Evolutionary conservation across 2,113 vertebrate species (phyloP), one percentile per base, ranked within the genome.

Genomic region (Pedionomus torquatus): DNA sequence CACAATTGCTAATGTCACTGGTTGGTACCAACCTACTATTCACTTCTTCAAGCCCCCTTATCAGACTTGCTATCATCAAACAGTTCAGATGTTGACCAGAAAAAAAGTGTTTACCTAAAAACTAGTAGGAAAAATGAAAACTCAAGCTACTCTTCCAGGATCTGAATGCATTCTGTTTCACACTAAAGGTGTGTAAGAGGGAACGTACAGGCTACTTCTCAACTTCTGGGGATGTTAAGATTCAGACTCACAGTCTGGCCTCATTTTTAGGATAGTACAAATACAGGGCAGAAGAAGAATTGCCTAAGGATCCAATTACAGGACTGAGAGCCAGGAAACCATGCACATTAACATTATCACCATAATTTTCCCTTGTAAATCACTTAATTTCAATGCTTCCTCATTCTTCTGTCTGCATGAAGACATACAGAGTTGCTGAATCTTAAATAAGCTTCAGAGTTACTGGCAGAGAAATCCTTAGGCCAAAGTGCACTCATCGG

Each of bases 311-410:
- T 93, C n/a, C 23, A 25, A 13, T 63, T 83, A 78, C 68, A 81
- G 41, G 39, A 92, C 49, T 44, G 48, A 78, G 68, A 95, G 72
- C 64, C 82, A 93, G 88, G 88, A 90, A 96, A 89, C 37, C 48
- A 48, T 48, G 86, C 92, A 71, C 82, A 91, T 71, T 51, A 55
- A 64, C 17, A 70, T 54, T 66, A 79, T 86, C 60, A 94, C 20
- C 44, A 41, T 39, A 83, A 82, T 64, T 83, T 90, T 71, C 68
- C 24, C 48, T 70, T 83, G n/a, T 54, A 92, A 88, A 78, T 90
- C 43, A 75, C 20, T 88, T 75, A 19, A 71, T 81, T 94, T 87
- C 60, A 75, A 18, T 89, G 18, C 21, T 25, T 89, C 31, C 33
- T 91, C 48, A 69, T 93, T 96, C 31, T 17, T 87, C 23, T 63